These are phyloP conservation scores for Ophioninae sp. DNA, from an alignment of 2,888 invertebrate genomes.

Conservation along the genomic window DNA sequence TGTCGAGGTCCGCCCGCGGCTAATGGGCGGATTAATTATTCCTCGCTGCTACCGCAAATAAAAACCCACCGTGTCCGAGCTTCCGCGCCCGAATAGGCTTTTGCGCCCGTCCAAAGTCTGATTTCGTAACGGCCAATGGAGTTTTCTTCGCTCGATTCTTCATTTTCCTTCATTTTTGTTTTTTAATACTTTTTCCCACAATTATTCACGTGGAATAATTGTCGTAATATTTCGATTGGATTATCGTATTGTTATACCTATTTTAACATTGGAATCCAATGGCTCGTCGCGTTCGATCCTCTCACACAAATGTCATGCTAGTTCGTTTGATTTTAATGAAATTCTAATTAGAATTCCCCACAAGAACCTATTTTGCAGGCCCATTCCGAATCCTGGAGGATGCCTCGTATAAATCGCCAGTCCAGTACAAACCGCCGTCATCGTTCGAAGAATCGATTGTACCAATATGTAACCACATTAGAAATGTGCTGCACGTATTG, in stretches of 20 bases:
- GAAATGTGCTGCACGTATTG: background rate
- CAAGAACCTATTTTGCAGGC: too few relatives aligned
- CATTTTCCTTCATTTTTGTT: background rate
- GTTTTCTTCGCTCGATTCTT: background rate
- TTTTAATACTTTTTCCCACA: background rate
- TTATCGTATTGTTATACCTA: too few relatives aligned
- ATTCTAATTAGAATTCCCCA: too few relatives aligned
- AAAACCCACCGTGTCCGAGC: slow-evolving; percentile 34
- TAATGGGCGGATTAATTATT: slow-evolving; percentile 64
- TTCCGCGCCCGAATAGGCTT: slow-evolving; percentile 33
- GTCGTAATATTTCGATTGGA: too few relatives aligned
- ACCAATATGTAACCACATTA: slow-evolving; percentile 21
- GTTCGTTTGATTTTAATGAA: too few relatives aligned
- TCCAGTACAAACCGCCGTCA: too few relatives aligned
- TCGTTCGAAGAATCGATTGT: background rate
- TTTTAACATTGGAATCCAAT: too few relatives aligned
- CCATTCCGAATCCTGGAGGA: too few relatives aligned
- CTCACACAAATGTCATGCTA: too few relatives aligned
- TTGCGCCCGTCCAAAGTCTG: background rate
- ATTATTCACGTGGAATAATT: background rate
- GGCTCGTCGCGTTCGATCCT: too few relatives aligned
- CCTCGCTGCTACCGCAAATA: slow-evolving; percentile 58
- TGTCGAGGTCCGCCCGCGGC: slow-evolving; percentile 54
- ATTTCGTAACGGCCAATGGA: background rate
- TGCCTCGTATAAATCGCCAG: too few relatives aligned